These are phyloP conservation scores for Diachasma alloeum DNA, from an alignment of 1,140 invertebrate species.

Conservation along the genomic window DNA sequence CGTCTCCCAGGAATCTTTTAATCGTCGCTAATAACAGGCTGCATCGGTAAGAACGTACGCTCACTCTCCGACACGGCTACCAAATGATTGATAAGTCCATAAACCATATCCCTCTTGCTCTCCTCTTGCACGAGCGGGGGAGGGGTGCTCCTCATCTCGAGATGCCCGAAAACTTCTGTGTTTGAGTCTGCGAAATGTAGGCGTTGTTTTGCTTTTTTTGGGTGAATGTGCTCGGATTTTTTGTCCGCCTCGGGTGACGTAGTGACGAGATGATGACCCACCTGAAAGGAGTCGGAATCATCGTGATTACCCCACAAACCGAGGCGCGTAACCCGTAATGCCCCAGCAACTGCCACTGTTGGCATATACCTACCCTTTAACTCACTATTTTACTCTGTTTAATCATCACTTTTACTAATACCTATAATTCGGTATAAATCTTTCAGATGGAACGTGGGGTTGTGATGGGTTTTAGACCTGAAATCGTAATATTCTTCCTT, in stretches of 20 bases:
- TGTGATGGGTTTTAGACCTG: neutral
- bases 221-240: neutral
- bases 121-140: conserved; percentile 29
- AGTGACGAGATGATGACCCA: conserved; percentile 65
- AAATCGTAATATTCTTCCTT: neutral
- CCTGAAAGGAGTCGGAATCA: conserved; percentile 52
- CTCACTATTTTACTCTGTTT: conserved; percentile 14
- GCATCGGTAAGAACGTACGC: conserved; percentile 44
- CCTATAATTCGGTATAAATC: conserved; percentile 1
- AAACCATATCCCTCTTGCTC: conserved; percentile 46
- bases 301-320: conserved; percentile 58
- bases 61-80: conserved; percentile 48
- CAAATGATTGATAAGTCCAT: conserved; percentile 67
- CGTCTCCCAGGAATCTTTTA: conserved; percentile 61
- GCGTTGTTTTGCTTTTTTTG: neutral
- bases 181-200: conserved; percentile 9
- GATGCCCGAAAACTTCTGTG: conserved; percentile 18
- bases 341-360: conserved; percentile 60
- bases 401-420: conserved; percentile 6
- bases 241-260: conserved; percentile 59
- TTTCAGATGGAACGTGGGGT: neutral
- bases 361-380: conserved; percentile 33
- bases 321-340: conserved; percentile 56
- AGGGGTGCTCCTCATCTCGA: neutral
- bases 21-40: conserved; percentile 64